A percentile compares a stretch with the other conserved stretches of the same genome.
These are phyloP conservation scores for Oenanthe melanoleuca DNA, from an alignment of 2,113 vertebrate species.

Conservation along the genomic window DNA sequence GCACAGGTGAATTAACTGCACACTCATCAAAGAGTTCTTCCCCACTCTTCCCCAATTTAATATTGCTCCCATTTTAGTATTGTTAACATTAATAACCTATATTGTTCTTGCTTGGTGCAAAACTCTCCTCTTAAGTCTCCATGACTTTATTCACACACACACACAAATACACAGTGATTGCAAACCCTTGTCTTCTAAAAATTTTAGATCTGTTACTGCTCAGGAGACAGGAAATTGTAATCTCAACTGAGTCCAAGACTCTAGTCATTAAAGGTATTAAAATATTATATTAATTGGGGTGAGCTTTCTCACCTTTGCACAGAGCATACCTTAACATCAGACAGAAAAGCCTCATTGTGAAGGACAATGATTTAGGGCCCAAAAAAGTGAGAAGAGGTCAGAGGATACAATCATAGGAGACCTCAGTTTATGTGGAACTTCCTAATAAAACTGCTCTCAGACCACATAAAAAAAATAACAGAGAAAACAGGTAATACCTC, in stretches of 20 bases:
- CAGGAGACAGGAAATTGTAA: not conserved
- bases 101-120: not conserved
- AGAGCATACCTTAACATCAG: not conserved
- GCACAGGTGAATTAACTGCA: not conserved
- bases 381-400: not conserved
- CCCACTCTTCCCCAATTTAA: fast-evolving
- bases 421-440: not conserved
- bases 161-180: not conserved
- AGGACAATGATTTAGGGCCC: not conserved
- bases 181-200: not conserved
- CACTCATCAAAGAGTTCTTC: not conserved
- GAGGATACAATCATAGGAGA: not conserved
- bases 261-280: not conserved
- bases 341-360: not conserved
- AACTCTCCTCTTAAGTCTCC: not conserved
- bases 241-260: not conserved
- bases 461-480: not conserved
- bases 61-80: not conserved
- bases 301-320: not conserved
- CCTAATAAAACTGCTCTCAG: not conserved
- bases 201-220: not conserved
- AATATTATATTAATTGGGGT: not conserved
- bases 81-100: not conserved
- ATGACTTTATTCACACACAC: not conserved
- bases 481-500: not conserved